These are phyloP conservation scores for Sphaeramia orbicularis DNA, from an alignment of 2,797 vertebrate genomes.

Conservation along the genomic window DNA sequence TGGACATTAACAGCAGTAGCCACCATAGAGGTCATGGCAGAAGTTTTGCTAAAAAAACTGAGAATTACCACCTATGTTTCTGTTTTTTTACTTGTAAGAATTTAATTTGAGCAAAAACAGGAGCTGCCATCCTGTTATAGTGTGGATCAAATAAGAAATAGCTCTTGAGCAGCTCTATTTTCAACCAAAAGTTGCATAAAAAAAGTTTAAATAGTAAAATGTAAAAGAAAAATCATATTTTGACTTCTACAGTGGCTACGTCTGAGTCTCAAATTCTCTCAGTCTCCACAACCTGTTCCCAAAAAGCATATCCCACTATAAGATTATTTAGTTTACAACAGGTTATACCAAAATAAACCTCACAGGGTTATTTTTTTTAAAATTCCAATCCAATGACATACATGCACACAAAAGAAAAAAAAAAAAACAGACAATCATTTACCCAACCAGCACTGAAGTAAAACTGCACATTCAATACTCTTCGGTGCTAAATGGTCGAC, in stretches of 20 bases:
- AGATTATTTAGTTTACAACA: conserved; percentile 37
- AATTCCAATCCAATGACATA: conserved; percentile 38
- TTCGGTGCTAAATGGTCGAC: conserved; percentile 67
- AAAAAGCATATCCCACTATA: conserved; percentile 32
- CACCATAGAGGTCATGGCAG: conserved; percentile 32
- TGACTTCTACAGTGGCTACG: conserved; percentile 34
- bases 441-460: conserved; percentile 66
- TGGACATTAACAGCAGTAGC: not conserved
- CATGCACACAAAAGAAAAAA: conserved; percentile 49
- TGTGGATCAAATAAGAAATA: not conserved
- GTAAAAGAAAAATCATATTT: not conserved
- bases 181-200: not conserved
- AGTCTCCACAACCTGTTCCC: conserved; percentile 11
- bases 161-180: not conserved
- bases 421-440: conserved; percentile 49
- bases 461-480: conserved; percentile 71
- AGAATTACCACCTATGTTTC: too few species aligned
- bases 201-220: not conserved
- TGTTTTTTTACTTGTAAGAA: too few species aligned
- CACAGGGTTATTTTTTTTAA: conserved; percentile 23
- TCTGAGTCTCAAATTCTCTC: not conserved
- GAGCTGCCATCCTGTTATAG: not conserved
- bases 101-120: not conserved
- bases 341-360: conserved; percentile 46
- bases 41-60: not conserved